Conservation (phyloP, 2,113 vertebrate species). For the Danio rerio region GRCz12tu NC_133186.1:28113501-28114000, state of each 20-base stretch:
- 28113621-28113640: constrained; percentile 31
- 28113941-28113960: constrained; percentile 89
- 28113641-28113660: constrained; percentile 37
- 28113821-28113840: constrained; percentile 78
- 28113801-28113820: constrained; percentile 74
- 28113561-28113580: constrained; percentile 1
- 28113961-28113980: constrained; percentile 94
- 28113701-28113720: constrained; percentile 7
- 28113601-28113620: constrained; percentile 29
- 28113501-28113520: constrained; percentile 1
- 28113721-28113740: constrained; percentile 26
- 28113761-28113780: background rate
- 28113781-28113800: constrained; percentile 80
- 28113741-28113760: background rate
- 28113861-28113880: constrained; percentile 85
- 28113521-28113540: background rate
- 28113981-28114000: constrained; percentile 93
- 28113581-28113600: constrained; percentile 27
- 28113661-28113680: background rate
- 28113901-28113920: constrained; percentile 90
- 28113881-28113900: constrained; percentile 87
- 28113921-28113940: constrained; percentile 90
- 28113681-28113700: constrained; percentile 40
- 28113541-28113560: background rate
- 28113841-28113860: constrained; percentile 78